A percentile compares a stretch with the other conserved stretches of the same genome.
Evolutionary conservation across 2,888 invertebrate species (phyloP).

Genomic region (Smittia sp.): DNA sequence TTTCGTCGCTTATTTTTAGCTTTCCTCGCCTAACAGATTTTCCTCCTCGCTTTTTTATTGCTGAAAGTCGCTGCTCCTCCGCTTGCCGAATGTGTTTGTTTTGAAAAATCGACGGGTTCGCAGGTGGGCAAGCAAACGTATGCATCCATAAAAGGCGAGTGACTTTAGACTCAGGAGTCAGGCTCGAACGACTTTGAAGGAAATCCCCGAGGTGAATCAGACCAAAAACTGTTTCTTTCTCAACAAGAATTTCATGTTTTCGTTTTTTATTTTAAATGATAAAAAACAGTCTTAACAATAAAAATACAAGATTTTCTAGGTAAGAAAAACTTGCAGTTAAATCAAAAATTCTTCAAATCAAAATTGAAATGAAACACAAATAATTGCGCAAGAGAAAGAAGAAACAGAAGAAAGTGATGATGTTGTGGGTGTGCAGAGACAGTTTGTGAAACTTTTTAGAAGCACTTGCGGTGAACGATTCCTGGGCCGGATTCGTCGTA

Average conservation of each 20-base stretch:
- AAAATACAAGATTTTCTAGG: neutral
- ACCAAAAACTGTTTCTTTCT: neutral
- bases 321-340: neutral
- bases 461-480: slow-evolving; percentile 92
- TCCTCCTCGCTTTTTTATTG: neutral
- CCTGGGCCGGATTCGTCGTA: slow-evolving; percentile 91
- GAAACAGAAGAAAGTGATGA: slow-evolving; percentile 30
- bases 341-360: neutral
- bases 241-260: slow-evolving; percentile 13
- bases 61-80: neutral
- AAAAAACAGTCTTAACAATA: slow-evolving; percentile 25
- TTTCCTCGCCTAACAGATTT: neutral
- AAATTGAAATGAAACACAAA: neutral
- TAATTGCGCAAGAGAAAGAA: slow-evolving; percentile 17
- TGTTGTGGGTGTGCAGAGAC: slow-evolving; percentile 20
- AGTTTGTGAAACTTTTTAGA: slow-evolving; percentile 59
- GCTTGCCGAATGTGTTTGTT: neutral
- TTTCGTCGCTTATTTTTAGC: neutral
- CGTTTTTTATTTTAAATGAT: neutral
- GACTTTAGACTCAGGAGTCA: neutral
- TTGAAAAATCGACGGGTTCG: slow-evolving; percentile 4
- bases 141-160: slow-evolving; percentile 15
- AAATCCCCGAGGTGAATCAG: neutral
- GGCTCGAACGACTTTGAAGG: neutral
- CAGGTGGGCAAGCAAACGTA: neutral